Evolutionary conservation across 2,888 invertebrate genomes (phyloP), one percentile per base, ranked within the genome.

Genomic region (Machimus atricapillus): DNA sequence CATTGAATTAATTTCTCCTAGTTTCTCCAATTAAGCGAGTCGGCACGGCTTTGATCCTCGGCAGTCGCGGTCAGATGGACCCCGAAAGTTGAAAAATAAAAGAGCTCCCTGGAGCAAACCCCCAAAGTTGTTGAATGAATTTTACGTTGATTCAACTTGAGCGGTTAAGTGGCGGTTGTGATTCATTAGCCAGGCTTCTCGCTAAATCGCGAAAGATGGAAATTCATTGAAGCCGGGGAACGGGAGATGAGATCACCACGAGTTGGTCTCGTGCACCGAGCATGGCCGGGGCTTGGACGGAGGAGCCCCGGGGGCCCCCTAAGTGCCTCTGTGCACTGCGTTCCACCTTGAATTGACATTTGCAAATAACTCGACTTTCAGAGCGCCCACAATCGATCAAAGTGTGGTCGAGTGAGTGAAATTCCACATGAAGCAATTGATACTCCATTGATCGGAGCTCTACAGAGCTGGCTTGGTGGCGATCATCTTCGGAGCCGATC

Each of bases 261-360:
- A 83, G 66, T 37, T 83, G 82, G 82, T 83, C 82, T 83, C 82
- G 82, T 83, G 66, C 82, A 83, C 37, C 40, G 7, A 34, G 37
- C 56, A 81, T 66, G 66, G 66, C 3, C n/a, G 56, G 8, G 56
- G 56, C 40, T 1, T 40, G 40, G 40, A 40, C 40, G 40, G 40
- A 40, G 40, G 40, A 40, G 40, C 19, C 16, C 52, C 37, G 31
- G n/a, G 58, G 19, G 46, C 66, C 40, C 66, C 23, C 66, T 14
- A 66, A 23, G 66, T 23, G 66, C 23, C 66, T 66, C 9, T n/a
- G 23, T 66, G 46, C 27, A 46, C 74, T 66, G 66, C 52, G 74
- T 85, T 85, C 76, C 85, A 85, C 85, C 85, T 85, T 85, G 85
- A 85, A 85, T 52, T 85, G 85, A 85, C 85, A 85, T 85, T 85